These are phyloP conservation scores for Spilarctia lutea DNA, from an alignment of 2,888 invertebrate genomes.

Conservation along the genomic window DNA sequence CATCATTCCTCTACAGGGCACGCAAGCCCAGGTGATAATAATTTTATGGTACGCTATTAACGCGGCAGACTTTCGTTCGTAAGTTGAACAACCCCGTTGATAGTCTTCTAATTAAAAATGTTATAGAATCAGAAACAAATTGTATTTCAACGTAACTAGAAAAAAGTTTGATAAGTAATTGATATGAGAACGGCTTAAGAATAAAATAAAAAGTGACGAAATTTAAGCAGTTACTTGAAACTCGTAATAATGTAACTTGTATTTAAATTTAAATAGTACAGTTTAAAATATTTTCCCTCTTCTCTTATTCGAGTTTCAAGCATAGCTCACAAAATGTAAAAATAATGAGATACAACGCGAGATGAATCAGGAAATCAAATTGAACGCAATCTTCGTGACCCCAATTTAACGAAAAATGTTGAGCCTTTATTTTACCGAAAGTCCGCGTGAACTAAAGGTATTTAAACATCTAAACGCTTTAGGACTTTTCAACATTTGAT, in stretches of 20 bases:
- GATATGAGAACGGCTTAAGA: not conserved
- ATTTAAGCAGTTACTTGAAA: not conserved
- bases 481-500: not conserved
- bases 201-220: too few species aligned
- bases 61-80: not conserved
- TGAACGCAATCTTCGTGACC: constrained; percentile 23
- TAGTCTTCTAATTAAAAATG: not conserved
- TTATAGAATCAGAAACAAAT: not conserved
- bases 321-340: not conserved
- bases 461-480: not conserved
- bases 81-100: not conserved
- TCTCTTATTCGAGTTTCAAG: not conserved
- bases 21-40: not conserved
- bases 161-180: not conserved
- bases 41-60: not conserved
- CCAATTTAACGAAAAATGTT: constrained; percentile 32
- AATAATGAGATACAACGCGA: not conserved
- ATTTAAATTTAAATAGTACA: not conserved
- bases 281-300: not conserved
- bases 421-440: constrained; percentile 14
- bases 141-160: too few species aligned
- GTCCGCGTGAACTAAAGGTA: constrained; percentile 5
- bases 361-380: constrained; percentile 31
- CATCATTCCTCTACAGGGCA: not conserved
- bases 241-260: not conserved